These are phyloP conservation scores for Panagrolaimus sp. DNA, from an alignment of 1,140 invertebrate species.

Conservation along the genomic window DNA sequence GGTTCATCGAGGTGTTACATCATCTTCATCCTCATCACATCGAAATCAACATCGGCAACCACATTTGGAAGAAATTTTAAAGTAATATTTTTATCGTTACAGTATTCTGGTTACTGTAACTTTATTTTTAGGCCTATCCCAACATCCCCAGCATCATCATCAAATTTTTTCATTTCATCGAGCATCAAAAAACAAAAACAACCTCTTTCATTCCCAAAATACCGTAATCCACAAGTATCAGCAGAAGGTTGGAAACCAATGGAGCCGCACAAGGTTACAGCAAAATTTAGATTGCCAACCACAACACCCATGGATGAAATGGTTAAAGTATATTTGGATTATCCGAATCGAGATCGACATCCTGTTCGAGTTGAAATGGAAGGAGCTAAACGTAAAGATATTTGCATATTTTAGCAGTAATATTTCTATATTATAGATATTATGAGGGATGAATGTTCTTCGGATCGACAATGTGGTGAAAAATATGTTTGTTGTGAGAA, in stretches of 20 bases:
- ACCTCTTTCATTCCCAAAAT: neutral
- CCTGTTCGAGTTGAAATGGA: conserved; percentile 24
- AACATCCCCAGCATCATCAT: neutral
- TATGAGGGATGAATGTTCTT: conserved; percentile 24
- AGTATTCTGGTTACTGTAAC: no score
- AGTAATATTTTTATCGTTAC: no score
- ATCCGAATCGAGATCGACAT: conserved; percentile 20
- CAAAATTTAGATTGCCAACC: neutral
- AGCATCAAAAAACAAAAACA: neutral
- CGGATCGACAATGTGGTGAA: conserved; percentile 24
- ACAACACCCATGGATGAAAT: conserved; percentile 2
- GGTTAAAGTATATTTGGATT: conserved; percentile 18
- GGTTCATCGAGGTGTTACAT: no score
- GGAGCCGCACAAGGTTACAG: neutral
- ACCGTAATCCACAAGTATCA: neutral
- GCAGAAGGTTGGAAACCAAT: conserved; percentile 7
- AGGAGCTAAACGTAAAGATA: conserved; percentile 11
- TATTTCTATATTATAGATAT: conserved; percentile 6
- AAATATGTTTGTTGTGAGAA: conserved; percentile 26
- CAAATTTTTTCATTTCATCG: neutral
- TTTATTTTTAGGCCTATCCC: neutral
- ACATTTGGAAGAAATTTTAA: no score
- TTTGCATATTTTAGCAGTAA: neutral
- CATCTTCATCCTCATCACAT: no score
- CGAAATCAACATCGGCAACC: no score